Evolutionary conservation across 2,888 invertebrate species (phyloP), one percentile per base, ranked within the genome.

Genomic region (Limnephilus lunatus): DNA sequence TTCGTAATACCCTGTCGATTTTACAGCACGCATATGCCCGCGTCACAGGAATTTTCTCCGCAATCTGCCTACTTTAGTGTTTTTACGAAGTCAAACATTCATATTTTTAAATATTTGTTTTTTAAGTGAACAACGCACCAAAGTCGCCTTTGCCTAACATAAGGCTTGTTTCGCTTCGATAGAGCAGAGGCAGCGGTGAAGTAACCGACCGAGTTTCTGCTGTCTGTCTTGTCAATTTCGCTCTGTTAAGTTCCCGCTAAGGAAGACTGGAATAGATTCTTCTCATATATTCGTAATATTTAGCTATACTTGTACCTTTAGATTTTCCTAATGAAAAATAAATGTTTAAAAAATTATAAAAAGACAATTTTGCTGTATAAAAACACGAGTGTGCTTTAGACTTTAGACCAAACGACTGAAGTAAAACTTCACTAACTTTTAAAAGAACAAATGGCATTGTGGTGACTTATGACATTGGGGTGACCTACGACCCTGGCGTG

Each of bases 211-310:
- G 53, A 19, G 19, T 19, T 68, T n/a, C 44, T 85, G 35, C 85
- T 85, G 85, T 85, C 85, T 39, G 85, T 1, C 85, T 85, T 85
- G 85, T 85, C 85, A 39, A 35, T 35, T 85, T 85, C 85, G 85
- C 85, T 85, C 39, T 25, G 85, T 85, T 85, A 35, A 83, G 30
- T 83, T 83, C 31, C 35, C 83, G 31, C 19, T 83, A 32, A 83
- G 83, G 1, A 19, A 12, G 12, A 5, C 81, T n/a, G 15, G 15
- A 82, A 82, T 15, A 2, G 14, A 32, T 32, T 82, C 19, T 12
- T 9, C 31, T 4, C 12, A 32, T 32, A 82, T 30, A 2, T 25
- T 14, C 12, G 30, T 31, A 31, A 82, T 3, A 30, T 31, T 0
- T 82, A 2, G 31, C 53, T 25, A 68, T 48, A 3, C 14, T 14